Evolutionary conservation across 2,888 invertebrate genomes (phyloP).

Genomic region (Phymatocera aterrima): DNA sequence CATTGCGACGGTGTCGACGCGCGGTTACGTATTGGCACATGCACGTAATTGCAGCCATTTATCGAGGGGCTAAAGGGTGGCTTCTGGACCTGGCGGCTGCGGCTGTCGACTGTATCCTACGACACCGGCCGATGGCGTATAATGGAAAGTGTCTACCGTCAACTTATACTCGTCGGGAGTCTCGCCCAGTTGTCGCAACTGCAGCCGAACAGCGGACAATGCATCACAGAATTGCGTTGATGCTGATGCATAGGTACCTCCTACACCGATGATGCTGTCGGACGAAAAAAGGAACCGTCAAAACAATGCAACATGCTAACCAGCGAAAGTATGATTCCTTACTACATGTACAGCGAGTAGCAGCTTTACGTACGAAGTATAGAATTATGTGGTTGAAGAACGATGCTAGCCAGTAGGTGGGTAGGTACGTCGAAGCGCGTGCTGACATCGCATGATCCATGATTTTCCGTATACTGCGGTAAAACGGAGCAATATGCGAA

Average conservation of each 20-base stretch:
- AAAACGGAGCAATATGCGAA: neutral
- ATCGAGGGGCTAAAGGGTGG: conserved; percentile 59
- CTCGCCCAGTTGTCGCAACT: conserved; percentile 56
- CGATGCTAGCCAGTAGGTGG: neutral
- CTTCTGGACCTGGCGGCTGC: conserved; percentile 16
- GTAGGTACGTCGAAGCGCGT: neutral
- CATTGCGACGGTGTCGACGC: conserved; percentile 31
- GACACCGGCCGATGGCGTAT: conserved; percentile 39
- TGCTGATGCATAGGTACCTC: conserved; percentile 57
- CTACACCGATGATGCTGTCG: neutral
- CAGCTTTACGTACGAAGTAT: neutral
- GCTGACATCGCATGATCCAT: neutral
- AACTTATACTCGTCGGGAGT: conserved; percentile 50
- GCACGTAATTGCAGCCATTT: conserved; percentile 70
- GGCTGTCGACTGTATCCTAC: conserved; percentile 45
- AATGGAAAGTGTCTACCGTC: conserved; percentile 41
- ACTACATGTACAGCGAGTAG: neutral
- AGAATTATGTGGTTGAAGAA: neutral
- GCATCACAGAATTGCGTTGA: conserved; percentile 68
- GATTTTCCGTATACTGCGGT: neutral
- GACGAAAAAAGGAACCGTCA: neutral
- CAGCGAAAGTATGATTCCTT: neutral
- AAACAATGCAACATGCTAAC: conserved; percentile 20
- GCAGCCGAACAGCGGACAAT: conserved; percentile 66
- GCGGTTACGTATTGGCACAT: conserved; percentile 68